These are phyloP conservation scores for Bungarus multicinctus DNA, from an alignment of 2,113 vertebrate species.

Conservation along the genomic window DNA sequence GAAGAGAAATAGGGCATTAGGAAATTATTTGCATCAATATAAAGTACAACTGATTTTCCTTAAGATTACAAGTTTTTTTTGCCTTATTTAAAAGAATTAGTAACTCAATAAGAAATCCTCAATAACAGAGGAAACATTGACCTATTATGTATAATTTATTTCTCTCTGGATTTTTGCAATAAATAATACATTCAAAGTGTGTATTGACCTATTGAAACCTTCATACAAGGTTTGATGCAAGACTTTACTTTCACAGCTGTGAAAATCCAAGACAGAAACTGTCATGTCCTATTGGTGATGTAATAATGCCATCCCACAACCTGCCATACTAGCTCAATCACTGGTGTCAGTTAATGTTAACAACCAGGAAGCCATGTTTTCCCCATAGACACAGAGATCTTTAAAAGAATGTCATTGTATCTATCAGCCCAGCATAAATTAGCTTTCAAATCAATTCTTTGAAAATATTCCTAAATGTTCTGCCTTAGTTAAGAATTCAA, in stretches of 20 bases:
- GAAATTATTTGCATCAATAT: background rate
- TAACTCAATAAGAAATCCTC: background rate
- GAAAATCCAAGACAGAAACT: conserved; percentile 21
- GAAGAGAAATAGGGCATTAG: background rate
- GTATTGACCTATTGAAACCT: conserved; percentile 29
- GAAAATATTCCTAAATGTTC: conserved; percentile 36
- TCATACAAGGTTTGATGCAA: conserved; percentile 27
- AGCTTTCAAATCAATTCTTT: conserved; percentile 49
- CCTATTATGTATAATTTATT: background rate
- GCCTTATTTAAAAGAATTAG: background rate
- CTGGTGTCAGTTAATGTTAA: conserved; percentile 44
- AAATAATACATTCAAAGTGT: conserved; percentile 22
- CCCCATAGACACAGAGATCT: conserved; percentile 23
- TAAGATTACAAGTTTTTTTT: background rate
- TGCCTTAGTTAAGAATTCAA: conserved; percentile 24
- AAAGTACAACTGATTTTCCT: background rate
- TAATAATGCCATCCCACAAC: conserved; percentile 32
- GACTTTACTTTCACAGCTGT: conserved; percentile 34
- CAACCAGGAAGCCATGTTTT: conserved; percentile 43
- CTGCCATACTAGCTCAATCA: conserved; percentile 35
- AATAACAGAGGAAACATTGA: background rate
- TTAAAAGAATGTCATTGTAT: conserved; percentile 26
- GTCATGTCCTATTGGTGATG: conserved; percentile 36
- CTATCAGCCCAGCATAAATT: conserved; percentile 33
- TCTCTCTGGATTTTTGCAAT: background rate